Base-by-base conservation (phyloP, 2,888 invertebrate species). In the Microchrysa polita region DNA sequence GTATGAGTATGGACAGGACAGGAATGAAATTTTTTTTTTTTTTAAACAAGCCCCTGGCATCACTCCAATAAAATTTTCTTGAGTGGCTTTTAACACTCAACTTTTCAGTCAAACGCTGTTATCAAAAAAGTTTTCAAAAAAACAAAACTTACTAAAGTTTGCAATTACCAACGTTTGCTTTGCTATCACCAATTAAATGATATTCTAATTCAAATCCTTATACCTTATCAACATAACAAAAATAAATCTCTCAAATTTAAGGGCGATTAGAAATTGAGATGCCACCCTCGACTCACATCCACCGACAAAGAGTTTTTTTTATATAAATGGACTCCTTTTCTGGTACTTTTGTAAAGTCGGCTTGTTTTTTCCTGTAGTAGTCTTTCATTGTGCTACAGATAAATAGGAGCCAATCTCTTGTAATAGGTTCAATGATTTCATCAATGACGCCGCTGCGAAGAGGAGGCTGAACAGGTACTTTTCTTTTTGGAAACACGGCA, bases 261-360 rank as follows among this genome's bases (percentile, higher is more conserved):
- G 27, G 27, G 27, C 27, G 27, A 34, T 34, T 34, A 34, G 27
- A 7, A 34, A 34, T 34, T n/a, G 48, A 48, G 48, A 48, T 48
- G 48, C 63, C 63, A 63, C 63, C 63, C 63, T 63, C 63, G 20
- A 34, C 20, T 63, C 63, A 63, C 18, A 63, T 63, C 4, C 48
- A 12, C 73, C 73, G 73, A 73, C 73, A 73, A 73, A 67, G 73
- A 65, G 73, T 73, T 34, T 34, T 34, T 34, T 63, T 65, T 65
- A 73, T 57, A 55, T n/a, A 72, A 59, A 27, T 57, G 61, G 72
- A 18, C 20, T n/a, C 63, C 42, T 63, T 63, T 48, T 40, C 16
- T 27, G 42, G 10, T 42, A 5, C 22, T 40, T 42, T 63, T 63
- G 63, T 63, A 7, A 42, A 44, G 27, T 14, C 48, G 20, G 18